phyloP scores from a whole-genome alignment of 2,113 vertebrate genomes.

The Scalopus aquaticus region DNA sequence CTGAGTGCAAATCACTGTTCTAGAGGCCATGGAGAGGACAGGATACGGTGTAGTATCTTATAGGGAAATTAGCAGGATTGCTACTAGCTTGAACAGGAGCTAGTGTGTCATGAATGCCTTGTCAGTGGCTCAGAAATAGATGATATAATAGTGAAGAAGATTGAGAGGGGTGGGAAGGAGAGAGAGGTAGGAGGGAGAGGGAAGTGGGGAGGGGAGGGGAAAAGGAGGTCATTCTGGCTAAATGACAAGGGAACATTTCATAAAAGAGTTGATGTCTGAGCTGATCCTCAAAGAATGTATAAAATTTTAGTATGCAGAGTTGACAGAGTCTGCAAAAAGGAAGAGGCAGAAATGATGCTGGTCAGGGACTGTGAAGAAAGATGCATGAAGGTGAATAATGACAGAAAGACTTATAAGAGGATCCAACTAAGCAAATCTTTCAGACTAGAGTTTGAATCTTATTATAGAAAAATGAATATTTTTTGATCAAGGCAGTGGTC shows the following conservation, averaged over 20 bases:
- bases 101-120: not conserved
- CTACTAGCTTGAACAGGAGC: not conserved
- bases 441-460: not conserved
- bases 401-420: not conserved
- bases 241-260: not conserved
- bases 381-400: not conserved
- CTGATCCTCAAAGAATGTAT: not conserved
- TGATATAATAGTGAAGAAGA: not conserved
- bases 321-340: not conserved
- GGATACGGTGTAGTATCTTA: not conserved
- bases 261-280: not conserved
- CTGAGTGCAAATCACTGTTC: not conserved
- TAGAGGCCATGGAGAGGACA: not conserved
- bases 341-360: not conserved
- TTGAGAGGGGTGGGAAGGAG: not conserved
- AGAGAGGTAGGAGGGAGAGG: no score
- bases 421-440: not conserved
- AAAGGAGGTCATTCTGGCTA: not conserved
- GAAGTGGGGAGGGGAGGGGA: not conserved
- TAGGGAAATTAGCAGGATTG: not conserved
- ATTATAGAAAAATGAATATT: slow-evolving; percentile 10
- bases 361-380: not conserved
- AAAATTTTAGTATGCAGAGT: not conserved
- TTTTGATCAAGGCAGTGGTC: not conserved
- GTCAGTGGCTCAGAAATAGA: not conserved